Conservation (phyloP, 2,113 vertebrate species). For the Orycteropus afer region DNA sequence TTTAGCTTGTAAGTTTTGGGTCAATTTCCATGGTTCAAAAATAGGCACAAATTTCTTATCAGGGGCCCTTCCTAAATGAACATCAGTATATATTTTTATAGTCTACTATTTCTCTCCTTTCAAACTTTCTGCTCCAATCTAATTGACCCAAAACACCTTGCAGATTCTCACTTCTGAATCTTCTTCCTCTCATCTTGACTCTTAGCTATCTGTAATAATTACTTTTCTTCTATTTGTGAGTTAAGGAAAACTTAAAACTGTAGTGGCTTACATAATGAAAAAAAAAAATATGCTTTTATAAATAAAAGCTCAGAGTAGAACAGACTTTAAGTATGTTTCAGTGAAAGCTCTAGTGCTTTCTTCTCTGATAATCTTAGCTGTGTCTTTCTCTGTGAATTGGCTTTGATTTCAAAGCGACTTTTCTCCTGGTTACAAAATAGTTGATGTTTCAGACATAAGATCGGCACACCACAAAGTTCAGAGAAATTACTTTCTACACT, state of each 20-base stretch:
- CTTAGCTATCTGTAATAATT: not conserved
- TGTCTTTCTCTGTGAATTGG: not conserved
- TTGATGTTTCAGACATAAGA: not conserved
- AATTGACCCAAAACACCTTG: not conserved
- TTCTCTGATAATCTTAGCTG: not conserved
- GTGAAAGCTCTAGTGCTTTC: not conserved
- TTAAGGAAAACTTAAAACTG: not conserved
- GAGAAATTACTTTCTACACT: not conserved
- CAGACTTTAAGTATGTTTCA: not conserved
- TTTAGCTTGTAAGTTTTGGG: not conserved
- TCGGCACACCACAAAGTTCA: not conserved
- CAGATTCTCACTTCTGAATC: not conserved
- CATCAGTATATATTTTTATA: not conserved
- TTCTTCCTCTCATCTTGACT: not conserved
- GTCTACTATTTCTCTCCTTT: not conserved
- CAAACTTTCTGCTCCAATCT: not conserved
- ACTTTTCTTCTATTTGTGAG: not conserved
- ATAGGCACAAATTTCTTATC: not conserved
- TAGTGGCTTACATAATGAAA: not conserved
- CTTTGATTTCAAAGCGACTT: not conserved
- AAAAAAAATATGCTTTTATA: not conserved
- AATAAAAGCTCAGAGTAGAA: not conserved
- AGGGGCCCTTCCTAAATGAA: not conserved
- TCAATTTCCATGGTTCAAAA: not conserved
- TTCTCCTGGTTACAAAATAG: not conserved